These are phyloP conservation scores for Neoascia interrupta DNA, from an alignment of 2,888 invertebrate species.

Conservation along the genomic window DNA sequence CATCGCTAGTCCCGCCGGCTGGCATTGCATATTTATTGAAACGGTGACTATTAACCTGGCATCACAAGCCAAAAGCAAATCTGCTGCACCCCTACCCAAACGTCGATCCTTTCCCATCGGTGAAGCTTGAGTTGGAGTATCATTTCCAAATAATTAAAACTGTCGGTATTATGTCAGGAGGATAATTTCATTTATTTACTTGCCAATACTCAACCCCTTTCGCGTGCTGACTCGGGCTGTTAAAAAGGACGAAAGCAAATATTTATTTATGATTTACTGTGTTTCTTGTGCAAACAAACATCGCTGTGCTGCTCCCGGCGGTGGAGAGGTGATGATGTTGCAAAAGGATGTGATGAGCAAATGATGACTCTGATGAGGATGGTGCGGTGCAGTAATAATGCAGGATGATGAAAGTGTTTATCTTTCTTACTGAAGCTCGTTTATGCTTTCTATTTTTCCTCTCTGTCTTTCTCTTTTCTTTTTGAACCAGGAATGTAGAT, in stretches of 20 bases:
- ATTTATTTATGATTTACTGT: slow-evolving; percentile 68
- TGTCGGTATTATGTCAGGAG: slow-evolving; percentile 41
- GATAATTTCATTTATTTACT: slow-evolving; percentile 51
- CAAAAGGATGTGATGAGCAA: slow-evolving; percentile 6
- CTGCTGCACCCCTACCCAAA: too few relatives aligned
- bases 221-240: slow-evolving; percentile 8
- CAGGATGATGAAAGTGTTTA: slow-evolving; percentile 34
- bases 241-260: slow-evolving; percentile 48
- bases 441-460: not conserved
- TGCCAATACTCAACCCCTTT: slow-evolving; percentile 14
- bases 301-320: slow-evolving; percentile 9
- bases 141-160: slow-evolving; percentile 46
- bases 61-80: too few relatives aligned
- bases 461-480: too few relatives aligned
- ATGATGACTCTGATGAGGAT: slow-evolving; percentile 23
- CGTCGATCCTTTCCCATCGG: too few relatives aligned
- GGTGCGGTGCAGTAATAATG: slow-evolving; percentile 1
- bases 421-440: slow-evolving; percentile 20
- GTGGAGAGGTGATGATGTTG: slow-evolving; percentile 1
- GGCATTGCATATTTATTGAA: too few relatives aligned
- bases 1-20: too few relatives aligned
- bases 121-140: too few relatives aligned
- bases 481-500: too few relatives aligned
- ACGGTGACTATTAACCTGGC: too few relatives aligned
- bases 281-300: slow-evolving; percentile 56